Evolutionary conservation across 2,888 invertebrate species (phyloP).

Genomic region (Xestia xanthographa): DNA sequence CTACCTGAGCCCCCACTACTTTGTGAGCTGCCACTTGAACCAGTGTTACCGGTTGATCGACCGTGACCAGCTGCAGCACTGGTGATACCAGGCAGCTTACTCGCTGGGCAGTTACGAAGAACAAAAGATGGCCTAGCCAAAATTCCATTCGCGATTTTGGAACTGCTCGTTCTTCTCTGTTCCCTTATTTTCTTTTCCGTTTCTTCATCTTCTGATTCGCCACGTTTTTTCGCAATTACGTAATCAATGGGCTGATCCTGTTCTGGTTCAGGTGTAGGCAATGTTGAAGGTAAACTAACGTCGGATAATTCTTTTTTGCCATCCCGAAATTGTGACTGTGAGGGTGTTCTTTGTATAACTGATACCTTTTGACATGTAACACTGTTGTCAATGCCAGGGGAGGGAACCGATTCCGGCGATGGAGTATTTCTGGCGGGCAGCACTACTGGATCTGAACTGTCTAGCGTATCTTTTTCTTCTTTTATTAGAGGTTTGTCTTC

Average conservation of each 20-base stretch:
- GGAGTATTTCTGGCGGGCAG: constrained; percentile 88
- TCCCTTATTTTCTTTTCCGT: constrained; percentile 93
- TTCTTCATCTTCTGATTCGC: constrained; percentile 92
- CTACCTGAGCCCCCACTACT: constrained; percentile 87
- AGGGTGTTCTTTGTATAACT: constrained; percentile 95
- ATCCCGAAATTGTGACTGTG: constrained; percentile 87
- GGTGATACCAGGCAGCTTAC: constrained; percentile 92
- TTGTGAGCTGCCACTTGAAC: constrained; percentile 89
- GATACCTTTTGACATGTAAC: constrained; percentile 93
- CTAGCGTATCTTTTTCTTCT: constrained; percentile 92
- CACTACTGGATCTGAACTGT: constrained; percentile 91
- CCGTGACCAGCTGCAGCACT: constrained; percentile 96
- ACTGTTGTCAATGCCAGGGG: constrained; percentile 92
- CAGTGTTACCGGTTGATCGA: constrained; percentile 91
- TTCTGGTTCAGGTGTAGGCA: constrained; percentile 91
- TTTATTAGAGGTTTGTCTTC: constrained; percentile 90
- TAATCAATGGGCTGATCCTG: constrained; percentile 97
- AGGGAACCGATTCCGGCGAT: constrained; percentile 90
- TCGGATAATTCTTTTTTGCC: constrained; percentile 87
- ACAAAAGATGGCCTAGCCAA: constrained; percentile 89
- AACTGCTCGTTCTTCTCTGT: constrained; percentile 92
- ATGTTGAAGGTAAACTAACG: constrained; percentile 87
- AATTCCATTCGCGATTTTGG: constrained; percentile 91
- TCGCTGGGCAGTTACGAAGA: constrained; percentile 89
- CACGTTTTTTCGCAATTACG: constrained; percentile 95